Evolutionary conservation across 2,888 invertebrate species (phyloP), one percentile per base, ranked within the genome.

Genomic region (Ceriagrion tenellum): DNA sequence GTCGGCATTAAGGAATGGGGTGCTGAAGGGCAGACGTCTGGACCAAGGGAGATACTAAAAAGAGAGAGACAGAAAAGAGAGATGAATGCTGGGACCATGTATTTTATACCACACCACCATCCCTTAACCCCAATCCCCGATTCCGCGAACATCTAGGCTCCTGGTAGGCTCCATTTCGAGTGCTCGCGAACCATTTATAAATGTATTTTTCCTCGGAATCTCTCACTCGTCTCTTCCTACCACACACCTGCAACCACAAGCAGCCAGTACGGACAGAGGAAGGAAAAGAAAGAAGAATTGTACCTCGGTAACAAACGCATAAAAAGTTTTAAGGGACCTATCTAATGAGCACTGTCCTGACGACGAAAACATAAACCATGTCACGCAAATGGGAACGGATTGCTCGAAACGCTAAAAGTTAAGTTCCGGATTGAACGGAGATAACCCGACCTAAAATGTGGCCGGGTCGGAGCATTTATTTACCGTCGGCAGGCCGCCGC

Each of bases 21-120:
- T 81, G 81, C 81, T 81, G 81, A 81, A 6, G 81, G 81, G 81
- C 81, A 81, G 81, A 81, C 81, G 81, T 81, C 81, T 81, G 81
- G 81, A 81, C 81, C 81, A 81, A 35, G 81, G 81, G 35, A 81
- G 81, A 81, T 81, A 81, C 35, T 81, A 81, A 81, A 81, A 35
- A 35, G 35, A 81, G 35, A 26, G 59, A 59, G 59, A 59, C 20
- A 20, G 59, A 59, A 59, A 16, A 81, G 81, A 16, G 81, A 81
- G 81, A 81, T 81, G 81, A 35, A 35, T 81, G 81, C 81, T 13
- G 30, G 30, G 81, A 35, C 30, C 6, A 30, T 35, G 35, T 81
- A 81, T 35, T 30, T 59, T 35, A 16, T 18, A 30, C 30, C 12
- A 3, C 69, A 4, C n/a, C 69, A n/a, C 59, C 69, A 10, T 69